Evolutionary conservation across 1,140 invertebrate genomes (phyloP).

Genomic region (Bombus soroeensis): DNA sequence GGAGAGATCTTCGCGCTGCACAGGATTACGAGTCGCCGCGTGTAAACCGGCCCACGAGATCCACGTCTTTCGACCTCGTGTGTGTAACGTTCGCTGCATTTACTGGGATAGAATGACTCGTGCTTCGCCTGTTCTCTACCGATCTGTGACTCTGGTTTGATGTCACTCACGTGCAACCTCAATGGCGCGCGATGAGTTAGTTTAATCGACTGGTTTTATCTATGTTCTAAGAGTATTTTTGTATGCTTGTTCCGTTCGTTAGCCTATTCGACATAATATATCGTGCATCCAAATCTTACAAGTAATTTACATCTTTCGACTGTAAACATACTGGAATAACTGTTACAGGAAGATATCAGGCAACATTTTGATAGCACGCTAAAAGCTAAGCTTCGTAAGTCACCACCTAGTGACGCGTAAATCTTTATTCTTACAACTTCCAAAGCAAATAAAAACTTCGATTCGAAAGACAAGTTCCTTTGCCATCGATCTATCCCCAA

Average conservation of each 20-base stretch:
- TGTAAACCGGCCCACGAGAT: conserved; percentile 30
- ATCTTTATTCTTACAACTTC: background rate
- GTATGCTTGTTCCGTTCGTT: background rate
- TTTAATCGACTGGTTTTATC: background rate
- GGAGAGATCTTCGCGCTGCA: conserved; percentile 42
- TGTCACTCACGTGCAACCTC: background rate
- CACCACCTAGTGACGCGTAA: background rate
- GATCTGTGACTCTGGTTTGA: background rate
- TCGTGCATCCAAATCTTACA: no score
- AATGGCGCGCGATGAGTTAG: background rate
- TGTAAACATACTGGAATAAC: background rate
- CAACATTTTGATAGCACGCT: no score
- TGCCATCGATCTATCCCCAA: background rate
- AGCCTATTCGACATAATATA: no score
- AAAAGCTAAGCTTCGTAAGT: background rate
- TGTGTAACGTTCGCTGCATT: conserved; percentile 1
- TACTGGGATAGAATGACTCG: background rate
- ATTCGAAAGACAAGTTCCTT: background rate
- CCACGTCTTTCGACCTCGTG: background rate
- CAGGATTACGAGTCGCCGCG: conserved; percentile 53
- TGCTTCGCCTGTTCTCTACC: background rate
- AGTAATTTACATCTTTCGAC: background rate
- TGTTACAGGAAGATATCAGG: background rate
- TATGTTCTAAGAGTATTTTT: background rate
- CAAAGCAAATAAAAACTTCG: background rate